A percentile compares a stretch with the other conserved stretches of the same genome.
phyloP scores from a whole-genome alignment of 2,113 vertebrate species.

The Megatriorchis doriae region DNA sequence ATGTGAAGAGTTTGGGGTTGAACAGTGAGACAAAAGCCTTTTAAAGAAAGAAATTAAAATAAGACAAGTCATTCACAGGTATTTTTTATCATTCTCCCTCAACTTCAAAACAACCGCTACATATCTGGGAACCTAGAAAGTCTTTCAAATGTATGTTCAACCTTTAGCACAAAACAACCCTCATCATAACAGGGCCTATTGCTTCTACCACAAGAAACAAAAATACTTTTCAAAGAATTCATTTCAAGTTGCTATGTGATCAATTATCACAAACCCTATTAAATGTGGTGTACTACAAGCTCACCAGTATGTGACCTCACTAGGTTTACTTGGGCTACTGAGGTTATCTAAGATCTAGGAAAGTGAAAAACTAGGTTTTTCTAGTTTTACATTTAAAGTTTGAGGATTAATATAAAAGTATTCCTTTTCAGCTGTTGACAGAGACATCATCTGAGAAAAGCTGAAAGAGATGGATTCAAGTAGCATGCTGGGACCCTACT shows the following conservation, averaged over 20 bases:
- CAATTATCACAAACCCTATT: background rate
- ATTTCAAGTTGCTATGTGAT: background rate
- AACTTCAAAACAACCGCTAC: background rate
- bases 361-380: background rate
- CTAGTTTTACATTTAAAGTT: background rate
- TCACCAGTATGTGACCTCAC: background rate
- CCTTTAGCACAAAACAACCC: background rate
- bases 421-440: background rate
- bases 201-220: background rate
- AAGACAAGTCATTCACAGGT: background rate
- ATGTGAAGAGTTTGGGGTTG: background rate
- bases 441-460: background rate
- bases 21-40: background rate
- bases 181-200: background rate
- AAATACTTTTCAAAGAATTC: background rate
- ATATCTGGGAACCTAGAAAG: background rate
- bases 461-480: background rate
- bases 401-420: background rate
- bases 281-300: background rate
- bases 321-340: background rate
- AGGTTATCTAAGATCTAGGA: background rate
- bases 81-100: background rate
- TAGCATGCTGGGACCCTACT: background rate
- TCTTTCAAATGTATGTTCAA: background rate
- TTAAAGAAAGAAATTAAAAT: background rate